Conservation (phyloP, 2,797 vertebrate genomes). For the Crocidura indochinensis region DNA sequence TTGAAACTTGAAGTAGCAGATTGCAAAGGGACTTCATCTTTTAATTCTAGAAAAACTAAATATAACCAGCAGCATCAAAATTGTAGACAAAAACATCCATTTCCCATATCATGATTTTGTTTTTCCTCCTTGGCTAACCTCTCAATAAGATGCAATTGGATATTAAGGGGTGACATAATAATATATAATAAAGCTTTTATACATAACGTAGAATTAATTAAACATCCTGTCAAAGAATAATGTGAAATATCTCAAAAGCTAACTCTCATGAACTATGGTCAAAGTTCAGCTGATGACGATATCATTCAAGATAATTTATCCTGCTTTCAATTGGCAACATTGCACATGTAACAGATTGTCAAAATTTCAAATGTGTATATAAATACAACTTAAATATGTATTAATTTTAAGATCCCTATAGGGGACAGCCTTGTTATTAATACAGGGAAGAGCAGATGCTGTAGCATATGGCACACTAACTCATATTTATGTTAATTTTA, state of each 20-base stretch:
- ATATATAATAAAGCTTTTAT: slow-evolving; percentile 7
- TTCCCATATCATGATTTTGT: neutral
- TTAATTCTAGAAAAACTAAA: slow-evolving; percentile 16
- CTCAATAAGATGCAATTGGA: neutral
- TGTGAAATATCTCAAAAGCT: neutral
- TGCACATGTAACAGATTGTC: slow-evolving; percentile 85
- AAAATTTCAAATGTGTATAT: slow-evolving; percentile 84
- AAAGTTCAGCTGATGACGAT: neutral
- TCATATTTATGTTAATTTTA: slow-evolving; percentile 93
- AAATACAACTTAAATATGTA: slow-evolving; percentile 87
- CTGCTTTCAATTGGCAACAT: slow-evolving; percentile 74
- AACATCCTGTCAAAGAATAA: neutral
- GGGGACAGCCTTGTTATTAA: slow-evolving; percentile 91
- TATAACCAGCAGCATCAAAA: slow-evolving; percentile 23
- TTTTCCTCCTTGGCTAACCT: neutral
- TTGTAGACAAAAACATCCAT: neutral
- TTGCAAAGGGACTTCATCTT: neutral
- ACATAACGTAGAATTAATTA: slow-evolving; percentile 48
- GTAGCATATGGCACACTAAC: slow-evolving; percentile 91
- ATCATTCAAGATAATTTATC: slow-evolving; percentile 20
- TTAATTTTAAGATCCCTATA: slow-evolving; percentile 90
- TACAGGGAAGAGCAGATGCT: slow-evolving; percentile 90
- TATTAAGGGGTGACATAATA: neutral
- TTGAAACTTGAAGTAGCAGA: neutral
- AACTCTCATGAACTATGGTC: neutral